Base-by-base conservation (phyloP, 2,797 vertebrate species). In the Lagodon rhomboides region DNA sequence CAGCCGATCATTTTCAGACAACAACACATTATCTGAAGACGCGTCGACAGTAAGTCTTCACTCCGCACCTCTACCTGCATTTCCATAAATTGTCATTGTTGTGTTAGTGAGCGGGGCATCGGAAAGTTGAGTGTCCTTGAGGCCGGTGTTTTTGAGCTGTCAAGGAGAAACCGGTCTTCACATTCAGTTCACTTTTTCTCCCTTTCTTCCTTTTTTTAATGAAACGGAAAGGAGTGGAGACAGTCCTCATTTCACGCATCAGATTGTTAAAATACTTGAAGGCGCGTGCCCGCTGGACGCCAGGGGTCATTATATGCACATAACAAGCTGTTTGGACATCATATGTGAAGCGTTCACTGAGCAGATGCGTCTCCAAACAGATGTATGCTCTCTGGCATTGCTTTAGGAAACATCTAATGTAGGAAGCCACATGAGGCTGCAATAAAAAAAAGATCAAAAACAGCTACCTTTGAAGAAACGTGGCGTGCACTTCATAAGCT, bases 61-160 rank as follows among this genome's bases (percentile, higher is more conserved):
- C 79, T 69, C 63, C 34, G 62, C 55, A 76, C 27, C 47, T 54
- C 54, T 69, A 81, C 55, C 47, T 62, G 22, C 67, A 87, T 89
- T 92, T 89, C 73, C 90, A 92, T 88, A 92, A 78, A 90, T 85
- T 86, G 87, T 87, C 2, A 15, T 60, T 83, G 82, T 84, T 87
- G 82, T 77, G 43, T 75, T 43, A 74, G 80, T 68, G 79, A 85
- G 73, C 77, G 68, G 66, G 22, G 43, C 71, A 77, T 30, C 16
- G 70, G 61, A 59, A 85, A 85, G 79, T 77, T 71, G 54, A 75
- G 59, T 79, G 88, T 89, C 91, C 90, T 92, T 93, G 80, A 86
- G 53, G 60, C 55, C 46, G 0, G 41, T 86, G 77, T 87, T 78
- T 80, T 89, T 46, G 43, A 80, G 75, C 86, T 77, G 67, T 76